Evolutionary conservation across 2,888 invertebrate genomes (phyloP).

Genomic region (Dorcus hopei): DNA sequence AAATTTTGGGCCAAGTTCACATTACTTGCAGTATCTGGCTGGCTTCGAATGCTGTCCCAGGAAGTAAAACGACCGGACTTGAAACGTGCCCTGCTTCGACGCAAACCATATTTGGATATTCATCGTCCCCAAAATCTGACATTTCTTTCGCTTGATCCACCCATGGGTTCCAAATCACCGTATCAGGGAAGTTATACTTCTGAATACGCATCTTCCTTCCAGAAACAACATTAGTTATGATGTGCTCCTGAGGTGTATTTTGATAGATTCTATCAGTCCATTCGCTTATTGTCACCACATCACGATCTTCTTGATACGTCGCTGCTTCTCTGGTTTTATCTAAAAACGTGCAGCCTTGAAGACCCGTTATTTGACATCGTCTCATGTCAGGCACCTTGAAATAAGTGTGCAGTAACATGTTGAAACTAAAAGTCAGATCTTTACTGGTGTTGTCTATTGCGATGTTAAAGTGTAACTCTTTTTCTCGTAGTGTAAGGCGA

Average conservation of each 20-base stretch:
- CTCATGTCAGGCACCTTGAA: constrained; percentile 93
- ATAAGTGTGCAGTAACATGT: constrained; percentile 90
- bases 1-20: constrained; percentile 34
- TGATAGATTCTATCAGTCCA: constrained; percentile 94
- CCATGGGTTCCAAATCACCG: constrained; percentile 98
- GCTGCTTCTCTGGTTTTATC: constrained; percentile 82
- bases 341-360: constrained; percentile 75
- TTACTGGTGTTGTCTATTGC: constrained; percentile 93
- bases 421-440: constrained; percentile 87
- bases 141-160: constrained; percentile 88
- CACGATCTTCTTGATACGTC: constrained; percentile 85
- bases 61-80: constrained; percentile 80
- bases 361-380: constrained; percentile 86
- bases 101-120: constrained; percentile 95
- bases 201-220: constrained; percentile 89
- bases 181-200: constrained; percentile 93
- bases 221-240: constrained; percentile 88
- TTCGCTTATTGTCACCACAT: constrained; percentile 84
- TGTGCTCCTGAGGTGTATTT: constrained; percentile 89
- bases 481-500: constrained; percentile 84
- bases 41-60: constrained; percentile 89
- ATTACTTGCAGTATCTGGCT: constrained; percentile 83
- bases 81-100: constrained; percentile 92
- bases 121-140: constrained; percentile 94
- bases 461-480: constrained; percentile 89